A percentile compares a stretch with the other conserved stretches of the same genome.
phyloP scores from a whole-genome alignment of 2,888 invertebrate genomes.

The Acheta domesticus region DNA sequence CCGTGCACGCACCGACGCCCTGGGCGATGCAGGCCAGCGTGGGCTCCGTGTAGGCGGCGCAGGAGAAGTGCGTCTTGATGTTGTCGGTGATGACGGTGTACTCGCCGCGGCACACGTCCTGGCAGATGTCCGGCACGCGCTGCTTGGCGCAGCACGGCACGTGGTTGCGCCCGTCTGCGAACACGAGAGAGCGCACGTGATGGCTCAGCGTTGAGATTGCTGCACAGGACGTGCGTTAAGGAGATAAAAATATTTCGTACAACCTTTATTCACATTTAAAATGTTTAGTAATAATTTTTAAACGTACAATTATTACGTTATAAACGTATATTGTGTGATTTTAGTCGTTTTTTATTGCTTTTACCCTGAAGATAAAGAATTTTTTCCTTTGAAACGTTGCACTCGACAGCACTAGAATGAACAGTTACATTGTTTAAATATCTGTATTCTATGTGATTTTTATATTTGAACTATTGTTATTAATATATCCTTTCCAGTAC shows the following conservation, averaged over 20 bases:
- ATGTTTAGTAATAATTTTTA: not conserved
- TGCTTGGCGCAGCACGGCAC: slow-evolving; percentile 80
- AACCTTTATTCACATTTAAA: not conserved
- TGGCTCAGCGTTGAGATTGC: not conserved
- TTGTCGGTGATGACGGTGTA: slow-evolving; percentile 81
- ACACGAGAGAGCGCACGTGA: not conserved
- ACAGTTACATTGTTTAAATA: too few species aligned
- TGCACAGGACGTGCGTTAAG: not conserved
- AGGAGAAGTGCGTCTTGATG: slow-evolving; percentile 79
- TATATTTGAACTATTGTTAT: too few species aligned
- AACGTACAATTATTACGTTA: too few species aligned
- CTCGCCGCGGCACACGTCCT: slow-evolving; percentile 80
- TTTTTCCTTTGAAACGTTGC: too few species aligned
- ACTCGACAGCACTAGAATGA: too few species aligned
- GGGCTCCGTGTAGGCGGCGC: slow-evolving; percentile 76
- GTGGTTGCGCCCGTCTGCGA: slow-evolving; percentile 75
- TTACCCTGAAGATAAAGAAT: too few species aligned
- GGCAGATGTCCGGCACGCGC: slow-evolving; percentile 78
- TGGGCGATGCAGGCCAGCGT: slow-evolving; percentile 79
- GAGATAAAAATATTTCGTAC: not conserved
- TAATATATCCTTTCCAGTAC: too few species aligned
- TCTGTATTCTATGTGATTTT: too few species aligned
- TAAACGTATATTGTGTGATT: too few species aligned
- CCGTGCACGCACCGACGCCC: slow-evolving; percentile 59
- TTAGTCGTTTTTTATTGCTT: too few species aligned